A percentile compares a stretch with the other conserved stretches of the same genome.
phyloP scores from a whole-genome alignment of 2,888 invertebrate species.

The Ramazzottius varieornatus region DNA sequence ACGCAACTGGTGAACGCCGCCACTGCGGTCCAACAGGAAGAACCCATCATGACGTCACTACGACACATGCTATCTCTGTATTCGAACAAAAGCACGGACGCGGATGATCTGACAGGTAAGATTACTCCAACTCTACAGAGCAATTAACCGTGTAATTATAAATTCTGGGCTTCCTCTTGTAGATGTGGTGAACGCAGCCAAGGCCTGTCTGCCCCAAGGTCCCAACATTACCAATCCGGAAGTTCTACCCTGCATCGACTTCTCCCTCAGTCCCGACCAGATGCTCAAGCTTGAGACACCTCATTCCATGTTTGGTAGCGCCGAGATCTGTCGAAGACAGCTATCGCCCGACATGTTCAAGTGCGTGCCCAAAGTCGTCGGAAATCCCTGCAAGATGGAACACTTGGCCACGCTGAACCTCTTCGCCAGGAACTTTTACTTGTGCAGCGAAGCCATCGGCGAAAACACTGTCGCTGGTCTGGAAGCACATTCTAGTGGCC shows the following conservation, averaged over 20 bases:
- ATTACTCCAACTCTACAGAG: not conserved
- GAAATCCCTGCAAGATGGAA: not conserved
- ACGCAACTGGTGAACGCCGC: not conserved
- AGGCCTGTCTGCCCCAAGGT: not conserved
- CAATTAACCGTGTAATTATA: not conserved
- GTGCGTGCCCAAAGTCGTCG: not conserved
- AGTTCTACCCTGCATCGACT: not conserved
- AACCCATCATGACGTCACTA: not conserved
- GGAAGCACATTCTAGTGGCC: no score
- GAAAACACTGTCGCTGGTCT: not conserved
- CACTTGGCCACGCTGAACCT: not conserved
- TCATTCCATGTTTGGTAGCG: constrained; percentile 3
- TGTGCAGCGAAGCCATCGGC: not conserved
- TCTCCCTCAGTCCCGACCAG: not conserved
- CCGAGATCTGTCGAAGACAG: not conserved
- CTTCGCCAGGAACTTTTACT: not conserved
- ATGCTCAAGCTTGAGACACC: not conserved
- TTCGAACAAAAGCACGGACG: not conserved
- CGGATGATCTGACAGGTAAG: not conserved
- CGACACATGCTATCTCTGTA: not conserved
- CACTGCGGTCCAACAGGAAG: not conserved
- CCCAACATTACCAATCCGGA: not conserved
- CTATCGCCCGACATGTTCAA: not conserved
- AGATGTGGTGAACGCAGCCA: not conserved
- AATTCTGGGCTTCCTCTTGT: not conserved